Base-by-base conservation (phyloP, 2,797 vertebrate species). In the Chrysolophus pictus region DNA sequence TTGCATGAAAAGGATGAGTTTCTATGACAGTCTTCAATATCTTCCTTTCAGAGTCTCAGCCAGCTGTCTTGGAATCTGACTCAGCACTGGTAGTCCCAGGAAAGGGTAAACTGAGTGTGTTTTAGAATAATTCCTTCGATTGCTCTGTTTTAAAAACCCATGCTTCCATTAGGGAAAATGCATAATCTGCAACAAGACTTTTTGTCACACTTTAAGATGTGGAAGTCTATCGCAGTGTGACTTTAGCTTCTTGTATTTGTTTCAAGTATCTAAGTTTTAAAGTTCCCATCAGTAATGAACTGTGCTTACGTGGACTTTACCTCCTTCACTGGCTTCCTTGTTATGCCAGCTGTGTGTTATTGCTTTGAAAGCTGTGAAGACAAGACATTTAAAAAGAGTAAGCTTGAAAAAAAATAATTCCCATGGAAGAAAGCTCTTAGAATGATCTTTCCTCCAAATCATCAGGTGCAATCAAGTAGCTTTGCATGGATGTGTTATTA, bases 1-100 rank as follows among this genome's bases (percentile, higher is more conserved):
- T 62, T 91, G 68, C 87, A 60, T 56, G n/a, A 44, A 79, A 74
- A 88, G 28, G 62, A 74, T 84, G 90, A 65, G 64, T 23, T 82
- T 94, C n/a, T 24, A 74, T 58, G 2, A 1, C 23, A 59, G 68
- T 76, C 29, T 94, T 87, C 64, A 85, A 41, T 89, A 49, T 21
- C 49, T 89, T 89, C 35, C 73, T 87, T 88, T 17, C 62, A 90
- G 53, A 84, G 87, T 82, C 16, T 11, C 77, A 76, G 74, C 19
- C 64, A 42, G 31, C 82, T 94, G 47, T 47, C 64, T 71, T 68
- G 77, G 44, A 90, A 65, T 84, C 80, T 90, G 64, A 73, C 44
- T 92, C 83, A 87, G 37, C 53, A 79, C 23, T 46, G 67, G 41
- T 37, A 79, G 49, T 84, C 33, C 28, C 44, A 58, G 86, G 71